phyloP scores from a whole-genome alignment of 2,797 vertebrate species.

The Chaunax sp. region DNA sequence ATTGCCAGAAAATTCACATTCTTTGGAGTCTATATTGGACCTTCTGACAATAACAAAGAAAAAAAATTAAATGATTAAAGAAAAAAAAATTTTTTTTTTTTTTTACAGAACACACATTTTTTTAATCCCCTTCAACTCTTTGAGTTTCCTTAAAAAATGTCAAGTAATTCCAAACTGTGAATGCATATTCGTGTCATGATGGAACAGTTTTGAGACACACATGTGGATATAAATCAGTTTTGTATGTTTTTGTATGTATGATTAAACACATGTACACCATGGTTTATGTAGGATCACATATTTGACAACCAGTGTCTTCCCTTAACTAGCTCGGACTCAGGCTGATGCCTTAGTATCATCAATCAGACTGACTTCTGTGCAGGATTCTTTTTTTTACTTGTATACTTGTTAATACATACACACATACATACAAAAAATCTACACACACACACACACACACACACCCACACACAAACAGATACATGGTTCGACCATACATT shows the following conservation, averaged over 20 bases:
- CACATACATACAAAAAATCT: neutral
- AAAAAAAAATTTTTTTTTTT: too few species aligned
- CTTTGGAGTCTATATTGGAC: too few species aligned
- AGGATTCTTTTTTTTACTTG: constrained; percentile 8
- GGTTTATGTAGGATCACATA: neutral
- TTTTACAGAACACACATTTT: too few species aligned
- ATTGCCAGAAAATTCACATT: too few species aligned
- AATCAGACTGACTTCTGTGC: neutral
- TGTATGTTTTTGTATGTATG: too few species aligned
- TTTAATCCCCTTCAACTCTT: too few species aligned
- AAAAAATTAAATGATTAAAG: too few species aligned
- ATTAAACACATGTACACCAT: neutral
- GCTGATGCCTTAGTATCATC: neutral
- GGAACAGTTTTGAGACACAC: neutral
- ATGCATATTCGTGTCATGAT: neutral
- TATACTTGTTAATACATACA: constrained; percentile 13
- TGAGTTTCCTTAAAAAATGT: too few species aligned
- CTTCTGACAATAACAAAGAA: too few species aligned
- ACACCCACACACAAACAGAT: constrained; percentile 20
- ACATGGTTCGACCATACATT: constrained; percentile 40
- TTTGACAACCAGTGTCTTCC: neutral
- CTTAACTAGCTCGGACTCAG: neutral
- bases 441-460: constrained; percentile 14
- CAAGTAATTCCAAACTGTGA: too few species aligned
- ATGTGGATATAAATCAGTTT: neutral